Evolutionary conservation across 2,113 vertebrate genomes (phyloP), one percentile per base, ranked within the genome.

Genomic region (Mellivora capensis): DNA sequence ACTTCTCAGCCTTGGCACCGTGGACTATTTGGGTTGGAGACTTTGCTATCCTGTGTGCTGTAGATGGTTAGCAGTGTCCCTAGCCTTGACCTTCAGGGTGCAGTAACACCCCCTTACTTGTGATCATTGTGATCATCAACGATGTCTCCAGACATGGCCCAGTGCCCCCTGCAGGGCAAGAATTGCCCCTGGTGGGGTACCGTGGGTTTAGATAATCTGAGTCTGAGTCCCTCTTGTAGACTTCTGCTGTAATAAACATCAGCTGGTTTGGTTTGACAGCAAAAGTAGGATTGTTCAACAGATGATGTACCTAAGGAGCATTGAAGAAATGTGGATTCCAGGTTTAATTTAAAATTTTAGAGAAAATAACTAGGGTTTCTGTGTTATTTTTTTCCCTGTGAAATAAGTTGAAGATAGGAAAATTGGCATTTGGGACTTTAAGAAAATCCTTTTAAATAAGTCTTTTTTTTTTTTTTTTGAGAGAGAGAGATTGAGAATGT

Each of bases 401-500:
- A 84, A 96, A 44, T 74, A 87, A 90, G 37, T 13, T 93, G 34
- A 86, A 25, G 62, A 18, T 89, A 69, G 11, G 54, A 74, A 93
- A 27, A 47, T 79, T 29, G 39, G 92, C 82, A 91, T 87, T 67
- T 42, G 13, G 44, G 13, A 54, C 29, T 59, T 89, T 17, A 91
- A 96, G 31, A 85, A 95, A 77, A 72, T 34, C 42, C 67, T 93
- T 96, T 81, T 39, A 97, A 74, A 74, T 7, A 20, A 81, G 47
- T 34, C 17, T 11, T 31, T 17, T 76, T 29, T 39, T 76, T 44
- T 37, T 72, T 74, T 76, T 4, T 76, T 44, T 25, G 52, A 52
- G 52, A 52, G 17, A 52, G 17, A 54, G 52, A 42, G 39, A 42
- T 21, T 42, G 37, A 15, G 3, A 25, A 23, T 27, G 39, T 14